Evolutionary conservation across 2,888 invertebrate species (phyloP), one percentile per base, ranked within the genome.

Genomic region (Cheilosia variabilis): DNA sequence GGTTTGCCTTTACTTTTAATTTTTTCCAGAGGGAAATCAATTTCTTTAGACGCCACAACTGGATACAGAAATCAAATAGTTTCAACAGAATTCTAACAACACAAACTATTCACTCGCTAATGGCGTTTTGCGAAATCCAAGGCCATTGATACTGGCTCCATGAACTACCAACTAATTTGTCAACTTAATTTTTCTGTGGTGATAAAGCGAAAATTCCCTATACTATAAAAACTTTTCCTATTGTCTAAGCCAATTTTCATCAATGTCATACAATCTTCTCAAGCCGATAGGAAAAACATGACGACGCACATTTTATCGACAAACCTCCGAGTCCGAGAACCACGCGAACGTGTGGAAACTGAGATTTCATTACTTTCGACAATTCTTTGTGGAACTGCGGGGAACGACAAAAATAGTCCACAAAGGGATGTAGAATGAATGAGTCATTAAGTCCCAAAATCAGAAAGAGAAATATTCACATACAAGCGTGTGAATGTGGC

Each of bases 371-470:
- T 82, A 65, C 62, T 57, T 62, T 55, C 58, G 50, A 66, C 43
- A 76, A 58, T 65, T 47, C 65, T 58, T 45, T 34, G 3, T 24
- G 31, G 4, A 55, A 9, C n/a, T 17, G 24, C 24, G 62, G 71
- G n/a, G 34, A 71, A 60, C 52, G 10, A 52, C n/a, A 22, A 65
- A 65, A 58, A 22, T 66, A 62, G 41, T 55, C 31, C 60, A 65
- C 77, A 77, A 83, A 83, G 72, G 60, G 34, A 72, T 50, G 62
- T 22, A 37, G 53, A 82, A 82, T 72, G 82, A 82, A 77, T 72
- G 77, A 82, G 72, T 76, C 76, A 76, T 76, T 76, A 68, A 50
- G 72, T 45, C 60, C 60, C 60, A 41, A 57, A 63, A 66, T 55
- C 45, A 82, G 24, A 34, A 24, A 41, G 22, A 52, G 58, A 65